A percentile compares a stretch with the other conserved stretches of the same genome.
These are phyloP conservation scores for Spialia ferax DNA, from an alignment of 2,888 invertebrate species.

Conservation along the genomic window DNA sequence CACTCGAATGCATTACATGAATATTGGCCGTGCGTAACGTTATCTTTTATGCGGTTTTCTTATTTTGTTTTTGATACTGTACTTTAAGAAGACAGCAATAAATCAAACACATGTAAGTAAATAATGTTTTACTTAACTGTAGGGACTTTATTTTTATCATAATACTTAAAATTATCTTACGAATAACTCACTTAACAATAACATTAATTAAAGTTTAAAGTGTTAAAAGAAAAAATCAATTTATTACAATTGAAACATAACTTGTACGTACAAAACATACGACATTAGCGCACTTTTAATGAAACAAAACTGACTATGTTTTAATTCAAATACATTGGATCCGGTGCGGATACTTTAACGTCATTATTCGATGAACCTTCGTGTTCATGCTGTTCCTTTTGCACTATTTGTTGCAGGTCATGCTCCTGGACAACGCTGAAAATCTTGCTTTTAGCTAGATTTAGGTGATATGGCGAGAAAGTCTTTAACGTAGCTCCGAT, in stretches of 20 bases:
- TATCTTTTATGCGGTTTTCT: too few species aligned
- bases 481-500: conserved; percentile 75
- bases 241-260: conserved; percentile 1
- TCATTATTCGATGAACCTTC: conserved; percentile 54
- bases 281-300: too few species aligned
- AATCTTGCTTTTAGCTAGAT: conserved; percentile 79
- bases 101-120: neutral
- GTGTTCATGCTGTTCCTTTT: conserved; percentile 54
- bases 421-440: conserved; percentile 79
- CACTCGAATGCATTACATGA: neutral
- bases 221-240: neutral
- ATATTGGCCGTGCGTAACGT: too few species aligned
- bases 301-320: neutral
- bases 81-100: neutral
- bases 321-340: conserved; percentile 52
- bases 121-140: neutral
- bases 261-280: too few species aligned
- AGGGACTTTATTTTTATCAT: neutral
- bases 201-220: neutral
- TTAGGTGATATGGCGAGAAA: conserved; percentile 77
- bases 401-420: conserved; percentile 78
- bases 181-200: neutral
- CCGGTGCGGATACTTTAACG: conserved; percentile 55
- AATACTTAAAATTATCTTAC: neutral
- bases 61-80: neutral